Evolutionary conservation across 2,797 vertebrate genomes (phyloP), one percentile per base, ranked within the genome.

Genomic region (Dendrocincla fuliginosa): DNA sequence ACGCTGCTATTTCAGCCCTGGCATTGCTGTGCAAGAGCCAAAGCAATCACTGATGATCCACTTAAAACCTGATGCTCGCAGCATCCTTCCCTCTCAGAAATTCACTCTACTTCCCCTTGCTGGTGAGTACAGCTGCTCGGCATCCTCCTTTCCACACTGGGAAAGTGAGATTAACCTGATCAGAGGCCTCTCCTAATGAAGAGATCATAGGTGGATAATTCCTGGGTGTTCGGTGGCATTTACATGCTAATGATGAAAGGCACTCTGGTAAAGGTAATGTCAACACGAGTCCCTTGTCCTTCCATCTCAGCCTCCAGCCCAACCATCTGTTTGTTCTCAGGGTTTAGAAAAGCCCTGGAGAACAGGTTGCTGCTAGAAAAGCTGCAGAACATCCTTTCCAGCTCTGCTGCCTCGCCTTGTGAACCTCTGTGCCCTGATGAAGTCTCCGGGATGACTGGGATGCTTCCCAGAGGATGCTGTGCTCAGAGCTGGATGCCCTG

Each of bases 151-250:
- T 20, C 84, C 84, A 32, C 41, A 2, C 0, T 2, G 55, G 83
- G 64, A 77, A 84, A 56, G 67, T 1, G 30, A 88, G 77, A 90
- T 93, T 79, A 74, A 89, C 89, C 81, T 84, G 95, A 89, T 74
- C 68, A 93, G 86, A 92, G 91, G 75, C 87, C 87, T 92, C 61
- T 56, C 76, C 71, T 96, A 86, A 89, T 87, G 81, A 78, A 87
- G 86, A 90, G 92, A 95, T 91, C 93, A 87, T 20, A 95, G 71
- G 5, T 9, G 35, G 78, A 17, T 56, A 52, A 88, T 61, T 94
- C 91, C 96, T 76, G 89, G 89, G 83, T 69, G 85, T 47, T 84
- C 13, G 23, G 60, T 81, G 92, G 69, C 67, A 89, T 92, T 93
- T 85, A 70, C 77, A 50, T 13, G 87, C 56, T 74, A 30, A 35